A percentile compares a stretch with the other conserved stretches of the same genome.
Evolutionary conservation across 2,113 vertebrate genomes (phyloP).

Genomic region (Speoplatyrhinus poulsoni): DNA sequence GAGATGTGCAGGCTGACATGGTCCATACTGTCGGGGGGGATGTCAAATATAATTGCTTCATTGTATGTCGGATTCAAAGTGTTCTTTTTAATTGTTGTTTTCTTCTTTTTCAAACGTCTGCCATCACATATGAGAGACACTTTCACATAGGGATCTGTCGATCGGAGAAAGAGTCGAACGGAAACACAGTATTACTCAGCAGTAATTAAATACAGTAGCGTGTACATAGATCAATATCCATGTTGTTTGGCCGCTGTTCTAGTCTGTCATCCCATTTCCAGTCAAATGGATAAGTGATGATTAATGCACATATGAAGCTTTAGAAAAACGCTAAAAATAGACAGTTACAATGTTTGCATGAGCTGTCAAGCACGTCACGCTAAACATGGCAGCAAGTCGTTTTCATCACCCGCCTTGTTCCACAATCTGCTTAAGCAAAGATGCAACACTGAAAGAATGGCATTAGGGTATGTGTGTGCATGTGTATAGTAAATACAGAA

Average conservation of each 20-base stretch:
- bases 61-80: conserved; percentile 97
- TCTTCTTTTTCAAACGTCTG: conserved; percentile 96
- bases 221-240: not conserved
- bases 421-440: conserved; percentile 21
- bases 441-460: conserved; percentile 22
- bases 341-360: conserved; percentile 18
- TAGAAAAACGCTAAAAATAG: conserved; percentile 6
- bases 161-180: not conserved
- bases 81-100: conserved; percentile 98
- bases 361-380: conserved; percentile 7
- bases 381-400: not conserved
- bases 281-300: conserved; percentile 1
- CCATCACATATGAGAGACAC: conserved; percentile 96
- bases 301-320: conserved; percentile 3
- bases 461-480: conserved; percentile 19
- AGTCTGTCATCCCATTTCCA: not conserved
- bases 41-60: conserved; percentile 98
- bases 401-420: conserved; percentile 8
- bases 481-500: conserved; percentile 35
- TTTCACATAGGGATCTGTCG: conserved; percentile 93
- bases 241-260: not conserved
- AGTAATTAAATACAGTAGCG: not conserved
- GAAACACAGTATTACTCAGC: not conserved
- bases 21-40: conserved; percentile 97
- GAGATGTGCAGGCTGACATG: conserved; percentile 98